These are phyloP conservation scores for Furcifer pardalis DNA, from an alignment of 2,797 vertebrate species.

Conservation along the genomic window DNA sequence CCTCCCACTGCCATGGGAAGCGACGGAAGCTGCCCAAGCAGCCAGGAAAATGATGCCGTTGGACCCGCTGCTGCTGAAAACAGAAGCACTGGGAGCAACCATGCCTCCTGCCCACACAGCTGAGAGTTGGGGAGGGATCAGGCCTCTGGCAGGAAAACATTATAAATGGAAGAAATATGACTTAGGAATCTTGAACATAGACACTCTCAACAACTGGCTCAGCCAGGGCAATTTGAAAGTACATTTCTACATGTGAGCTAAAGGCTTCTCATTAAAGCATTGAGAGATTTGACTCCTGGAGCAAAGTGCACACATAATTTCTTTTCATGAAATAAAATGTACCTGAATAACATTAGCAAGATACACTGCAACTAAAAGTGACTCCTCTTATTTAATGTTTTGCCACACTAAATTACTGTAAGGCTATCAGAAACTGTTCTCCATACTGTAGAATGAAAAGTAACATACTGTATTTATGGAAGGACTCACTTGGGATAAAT, in stretches of 20 bases:
- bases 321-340: neutral
- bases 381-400: too few species aligned
- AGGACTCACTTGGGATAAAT: slow-evolving; percentile 93
- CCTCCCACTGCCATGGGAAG: too few species aligned
- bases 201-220: neutral
- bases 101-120: too few species aligned
- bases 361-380: too few species aligned
- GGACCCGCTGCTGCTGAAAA: too few species aligned
- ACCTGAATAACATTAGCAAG: neutral
- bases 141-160: too few species aligned
- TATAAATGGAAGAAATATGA: neutral
- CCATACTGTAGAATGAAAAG: neutral
- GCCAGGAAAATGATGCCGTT: too few species aligned
- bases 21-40: too few species aligned
- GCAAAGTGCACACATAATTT: neutral
- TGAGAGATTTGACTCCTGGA: neutral
- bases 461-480: slow-evolving; percentile 5
- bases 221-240: neutral
- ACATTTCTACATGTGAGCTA: neutral
- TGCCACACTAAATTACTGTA: too few species aligned
- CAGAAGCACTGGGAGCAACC: too few species aligned
- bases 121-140: too few species aligned
- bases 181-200: neutral
- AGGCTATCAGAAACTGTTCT: neutral
- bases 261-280: neutral